Base-by-base conservation (phyloP, 2,888 invertebrate species). In the Melinaea menophilus region DNA sequence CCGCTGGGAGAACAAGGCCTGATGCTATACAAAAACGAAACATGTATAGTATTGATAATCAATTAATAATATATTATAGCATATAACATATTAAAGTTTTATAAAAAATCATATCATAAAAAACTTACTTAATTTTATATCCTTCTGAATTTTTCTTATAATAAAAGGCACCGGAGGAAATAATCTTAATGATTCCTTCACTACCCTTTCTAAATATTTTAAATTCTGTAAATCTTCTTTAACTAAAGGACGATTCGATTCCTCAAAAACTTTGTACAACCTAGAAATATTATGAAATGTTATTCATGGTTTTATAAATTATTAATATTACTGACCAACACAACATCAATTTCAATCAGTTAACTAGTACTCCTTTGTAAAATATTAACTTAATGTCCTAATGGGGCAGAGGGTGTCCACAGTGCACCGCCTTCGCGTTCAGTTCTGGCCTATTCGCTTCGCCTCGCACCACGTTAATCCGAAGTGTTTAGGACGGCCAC, bases 151-250 rank as follows among this genome's bases (percentile, higher is more conserved):
- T 74, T 88, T 89, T 62, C 90, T 80, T 55, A 87, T 85, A 54
- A 90, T 77, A 63, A 90, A 84, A 31, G 90, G 90, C 7, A 84
- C 90, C 0, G 89, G 88, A 4, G 90, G 88, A 58, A 82, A 90
- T 5, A 90, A 72, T 55, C 90, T 75, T 2, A 90, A 65, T 0
- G 86, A 80, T 65, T 90, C 90, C 61, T 89, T 90, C 0, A 90
- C 75, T 0, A 90, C 88, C 67, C 85, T 73, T 41, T 88, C 89
- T 61, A 88, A 70, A 63, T 85, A 90, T 69, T 83, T 84, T 41
- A 90, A 69, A 48, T 79, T 77, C 7, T 64, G 47, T 46, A 89
- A 69, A 70, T 90, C 90, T 46, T 85, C 85, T 67, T 89, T 90
- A 0, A 75, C 78, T 37, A 88, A 61, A 3, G 79, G 78, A 5